Conservation (phyloP, 2,113 vertebrate genomes). For the Paralichthys olivaceus region DNA sequence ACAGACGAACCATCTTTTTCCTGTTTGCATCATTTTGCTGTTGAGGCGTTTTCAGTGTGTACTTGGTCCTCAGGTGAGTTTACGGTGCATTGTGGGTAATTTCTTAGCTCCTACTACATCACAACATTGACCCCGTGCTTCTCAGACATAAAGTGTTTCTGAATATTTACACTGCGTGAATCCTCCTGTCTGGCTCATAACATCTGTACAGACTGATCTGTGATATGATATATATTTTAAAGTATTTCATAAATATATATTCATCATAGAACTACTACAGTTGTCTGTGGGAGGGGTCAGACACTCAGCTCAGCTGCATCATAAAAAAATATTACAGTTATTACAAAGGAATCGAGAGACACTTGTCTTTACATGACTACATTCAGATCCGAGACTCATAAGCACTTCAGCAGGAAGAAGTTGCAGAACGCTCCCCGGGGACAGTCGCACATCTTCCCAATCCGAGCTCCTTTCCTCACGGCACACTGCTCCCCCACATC, state of each 20-base stretch:
- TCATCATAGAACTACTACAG: conserved; percentile 13
- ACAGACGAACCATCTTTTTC: not conserved
- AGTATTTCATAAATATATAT: conserved; percentile 8
- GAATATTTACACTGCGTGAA: conserved; percentile 38
- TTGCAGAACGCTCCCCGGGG: conserved; percentile 79
- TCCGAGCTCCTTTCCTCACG: conserved; percentile 83
- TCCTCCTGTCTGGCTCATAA: not conserved
- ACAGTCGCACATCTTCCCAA: conserved; percentile 85
- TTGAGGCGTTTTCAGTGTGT: conserved; percentile 21
- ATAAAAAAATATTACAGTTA: conserved; percentile 44
- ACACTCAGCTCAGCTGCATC: not conserved
- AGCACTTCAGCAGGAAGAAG: conserved; percentile 86
- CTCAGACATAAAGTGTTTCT: conserved; percentile 29
- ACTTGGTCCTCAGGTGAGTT: not conserved
- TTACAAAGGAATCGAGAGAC: conserved; percentile 53
- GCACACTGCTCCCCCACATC: conserved; percentile 83
- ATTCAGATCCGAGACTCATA: conserved; percentile 62
- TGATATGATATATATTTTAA: not conserved
- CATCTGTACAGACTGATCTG: conserved; percentile 20
- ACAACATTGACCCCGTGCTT: conserved; percentile 27
- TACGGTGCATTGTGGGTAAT: conserved; percentile 16
- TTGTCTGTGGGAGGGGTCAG: not conserved
- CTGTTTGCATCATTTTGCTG: conserved; percentile 16
- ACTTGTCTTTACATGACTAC: not conserved
- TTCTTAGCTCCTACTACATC: conserved; percentile 13